Base-by-base conservation (phyloP, 2,113 vertebrate species). In the Petrocephalus microphthalmus region DNA sequence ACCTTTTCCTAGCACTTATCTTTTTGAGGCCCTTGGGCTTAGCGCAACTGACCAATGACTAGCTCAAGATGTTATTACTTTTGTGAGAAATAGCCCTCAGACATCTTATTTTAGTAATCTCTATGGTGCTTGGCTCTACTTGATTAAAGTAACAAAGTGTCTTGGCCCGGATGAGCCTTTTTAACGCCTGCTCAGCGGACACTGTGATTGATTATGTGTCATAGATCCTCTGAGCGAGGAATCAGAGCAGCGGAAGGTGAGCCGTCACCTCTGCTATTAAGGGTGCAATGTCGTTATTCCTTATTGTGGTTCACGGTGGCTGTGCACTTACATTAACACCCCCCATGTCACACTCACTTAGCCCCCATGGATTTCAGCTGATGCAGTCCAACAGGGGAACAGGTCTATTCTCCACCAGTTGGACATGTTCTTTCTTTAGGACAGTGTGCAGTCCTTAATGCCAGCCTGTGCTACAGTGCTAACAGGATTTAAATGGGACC, bases 131-230 rank as follows among this genome's bases (percentile, higher is more conserved):
- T 49, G 81, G 42, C 81, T 83, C 42, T 83, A n/a, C 81, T 49
- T 47, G 81, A 83, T 47, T 49, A 83, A 83, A 83, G 45, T 83
- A 49, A 49, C 81, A 83, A 42, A 22, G 19, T 42, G 19, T 42
- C 20, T 83, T 83, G 42, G 37, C 19, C 20, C 33, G 19, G 20
- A 49, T 49, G 22, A 83, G 81, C 10, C 81, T 83, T 49, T 67
- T 49, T 49, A 83, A 47, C 45, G 37, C 10, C 20, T 42, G 42
- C 81, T 49, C 45, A 49, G 29, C 17, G 29, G 74, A 81, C 74
- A 81, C 74, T 81, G 45, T 47, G 45, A 83, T 49, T 83, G 81
- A 83, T 83, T 83, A 83, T 42, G 37, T 83, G 81, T 49, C 81
- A 83, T 49, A 47, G 49, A 22, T 49, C 22, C 22, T 11, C 37